Evolutionary conservation across 2,888 invertebrate genomes (phyloP).

Genomic region (Teleiodes luculella): DNA sequence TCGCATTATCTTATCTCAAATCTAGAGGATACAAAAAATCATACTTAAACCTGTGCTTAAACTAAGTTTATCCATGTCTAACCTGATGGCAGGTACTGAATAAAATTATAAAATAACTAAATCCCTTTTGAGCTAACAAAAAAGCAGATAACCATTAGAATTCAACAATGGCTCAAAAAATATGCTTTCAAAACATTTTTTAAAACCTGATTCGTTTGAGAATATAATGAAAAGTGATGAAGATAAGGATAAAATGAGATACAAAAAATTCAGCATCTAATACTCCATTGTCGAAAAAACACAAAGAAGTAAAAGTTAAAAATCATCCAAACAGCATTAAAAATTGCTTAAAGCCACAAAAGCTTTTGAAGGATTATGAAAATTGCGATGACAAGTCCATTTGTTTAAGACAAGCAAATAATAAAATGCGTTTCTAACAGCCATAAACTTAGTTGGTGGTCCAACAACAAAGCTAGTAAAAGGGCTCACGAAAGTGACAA

Average conservation of each 20-base stretch:
- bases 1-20: neutral
- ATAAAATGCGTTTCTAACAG: conserved; percentile 43
- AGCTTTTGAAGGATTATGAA: conserved; percentile 37
- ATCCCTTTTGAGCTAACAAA: neutral
- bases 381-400: conserved; percentile 46
- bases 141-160: neutral
- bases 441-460: conserved; percentile 44
- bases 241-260: conserved; percentile 10
- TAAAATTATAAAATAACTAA: neutral
- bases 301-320: conserved; percentile 28
- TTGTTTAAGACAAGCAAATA: conserved; percentile 47
- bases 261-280: conserved; percentile 11
- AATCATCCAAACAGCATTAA: conserved; percentile 22
- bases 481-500: conserved; percentile 28
- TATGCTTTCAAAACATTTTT: neutral
- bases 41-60: too few relatives aligned
- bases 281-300: conserved; percentile 23
- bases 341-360: conserved; percentile 25
- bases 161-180: neutral
- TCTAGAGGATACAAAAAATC: neutral
- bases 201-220: neutral
- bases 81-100: conserved; percentile 1
- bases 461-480: conserved; percentile 25
- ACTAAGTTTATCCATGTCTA: neutral
- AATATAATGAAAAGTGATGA: neutral